Conservation (phyloP, 2,888 invertebrate genomes). For the Euphydryas editha region DNA sequence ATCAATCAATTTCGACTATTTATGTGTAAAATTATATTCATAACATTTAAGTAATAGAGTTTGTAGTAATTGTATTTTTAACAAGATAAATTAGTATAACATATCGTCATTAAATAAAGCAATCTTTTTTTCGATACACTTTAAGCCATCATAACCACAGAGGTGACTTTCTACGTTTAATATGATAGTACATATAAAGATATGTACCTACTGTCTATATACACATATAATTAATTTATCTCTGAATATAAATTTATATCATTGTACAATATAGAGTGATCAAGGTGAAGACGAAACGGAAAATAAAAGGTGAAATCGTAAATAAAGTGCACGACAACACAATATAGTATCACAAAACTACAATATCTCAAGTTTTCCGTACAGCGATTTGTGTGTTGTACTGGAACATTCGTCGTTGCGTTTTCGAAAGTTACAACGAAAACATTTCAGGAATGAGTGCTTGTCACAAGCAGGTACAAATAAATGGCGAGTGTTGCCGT, state of each 20-base stretch:
- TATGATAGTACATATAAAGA: no score
- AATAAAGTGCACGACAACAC: background rate
- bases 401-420: constrained; percentile 48
- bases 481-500: constrained; percentile 56
- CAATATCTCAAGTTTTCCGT: constrained; percentile 45
- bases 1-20: background rate
- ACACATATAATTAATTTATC: no score
- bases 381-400: constrained; percentile 36
- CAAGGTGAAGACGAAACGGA: background rate
- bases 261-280: background rate
- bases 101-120: no score
- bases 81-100: no score
- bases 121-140: no score
- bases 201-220: no score
- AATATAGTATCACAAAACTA: constrained; percentile 36
- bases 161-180: no score
- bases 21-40: background rate
- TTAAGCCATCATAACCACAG: no score
- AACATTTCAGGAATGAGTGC: constrained; percentile 64
- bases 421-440: constrained; percentile 51
- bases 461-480: constrained; percentile 60
- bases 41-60: no score
- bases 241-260: no score
- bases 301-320: background rate
- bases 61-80: no score